phyloP scores from a whole-genome alignment of 2,113 vertebrate species.

The Larimichthys polyactis region DNA sequence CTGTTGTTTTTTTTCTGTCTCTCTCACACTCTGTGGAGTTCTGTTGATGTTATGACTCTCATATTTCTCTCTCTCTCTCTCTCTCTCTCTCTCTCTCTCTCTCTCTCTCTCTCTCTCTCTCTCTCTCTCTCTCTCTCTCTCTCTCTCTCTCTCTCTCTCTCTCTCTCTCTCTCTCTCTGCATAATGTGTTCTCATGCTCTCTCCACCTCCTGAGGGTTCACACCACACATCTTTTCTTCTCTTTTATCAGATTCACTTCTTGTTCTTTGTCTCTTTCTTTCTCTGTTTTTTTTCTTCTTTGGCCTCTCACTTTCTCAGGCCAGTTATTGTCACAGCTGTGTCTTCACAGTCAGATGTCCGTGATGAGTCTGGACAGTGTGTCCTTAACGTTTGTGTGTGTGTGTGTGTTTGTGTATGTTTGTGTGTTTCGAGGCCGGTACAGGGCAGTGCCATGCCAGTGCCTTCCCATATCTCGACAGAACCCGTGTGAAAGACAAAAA shows the following conservation, averaged over 20 bases:
- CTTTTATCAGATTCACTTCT: neutral
- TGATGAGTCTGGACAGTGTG: conserved; percentile 53
- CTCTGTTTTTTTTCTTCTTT: neutral
- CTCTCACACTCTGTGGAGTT: conserved; percentile 31
- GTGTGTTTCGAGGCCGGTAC: conserved; percentile 52
- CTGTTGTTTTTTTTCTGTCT: neutral
- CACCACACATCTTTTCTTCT: neutral
- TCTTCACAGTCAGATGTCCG: conserved; percentile 60
- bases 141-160: conserved; percentile 52
- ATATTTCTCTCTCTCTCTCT: conserved; percentile 43
- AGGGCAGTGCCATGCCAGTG: conserved; percentile 70
- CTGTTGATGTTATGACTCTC: conserved; percentile 71
- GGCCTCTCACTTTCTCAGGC: conserved; percentile 35
- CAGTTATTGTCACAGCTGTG: conserved; percentile 81
- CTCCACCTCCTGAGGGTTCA: conserved; percentile 8
- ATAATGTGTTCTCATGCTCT: conserved; percentile 33
- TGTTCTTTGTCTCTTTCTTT: neutral
- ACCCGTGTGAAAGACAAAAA: conserved; percentile 43
- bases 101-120: conserved; percentile 1
- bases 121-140: neutral
- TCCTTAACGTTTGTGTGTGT: conserved; percentile 19
- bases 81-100: conserved; percentile 17
- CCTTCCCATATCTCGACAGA: conserved; percentile 66
- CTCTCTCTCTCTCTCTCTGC: neutral
- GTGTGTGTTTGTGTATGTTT: conserved; percentile 17